Conservation (phyloP, 2,797 vertebrate species). For the Muraenolepis orangiensis region DNA sequence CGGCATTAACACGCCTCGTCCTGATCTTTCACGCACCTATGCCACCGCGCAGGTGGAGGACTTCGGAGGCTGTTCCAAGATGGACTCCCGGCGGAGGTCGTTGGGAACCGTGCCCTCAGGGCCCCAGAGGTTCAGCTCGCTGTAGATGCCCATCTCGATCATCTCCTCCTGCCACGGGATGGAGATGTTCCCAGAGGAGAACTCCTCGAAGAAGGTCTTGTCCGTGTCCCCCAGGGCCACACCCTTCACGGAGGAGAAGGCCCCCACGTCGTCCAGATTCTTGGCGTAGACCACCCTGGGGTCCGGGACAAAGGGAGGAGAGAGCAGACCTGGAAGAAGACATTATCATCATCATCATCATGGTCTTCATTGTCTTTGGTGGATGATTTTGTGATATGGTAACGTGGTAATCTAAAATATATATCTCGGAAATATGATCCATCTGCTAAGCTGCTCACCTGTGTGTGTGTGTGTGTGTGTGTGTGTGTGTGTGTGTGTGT, state of each 20-base stretch:
- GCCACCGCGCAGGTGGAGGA: constrained; percentile 82
- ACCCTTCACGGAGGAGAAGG: constrained; percentile 85
- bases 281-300: constrained; percentile 86
- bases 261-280: constrained; percentile 83
- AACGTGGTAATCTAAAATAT: too few species aligned
- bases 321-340: constrained; percentile 73
- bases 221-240: constrained; percentile 77
- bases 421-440: too few species aligned
- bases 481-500: background rate
- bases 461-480: background rate
- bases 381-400: background rate
- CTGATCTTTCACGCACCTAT: constrained; percentile 37
- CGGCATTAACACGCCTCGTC: background rate
- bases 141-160: constrained; percentile 84
- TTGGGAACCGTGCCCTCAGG: constrained; percentile 70
- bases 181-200: constrained; percentile 81
- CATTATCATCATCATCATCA: background rate
- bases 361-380: background rate
- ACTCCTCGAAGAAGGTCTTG: constrained; percentile 81
- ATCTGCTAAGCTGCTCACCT: background rate
- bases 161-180: constrained; percentile 92
- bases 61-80: constrained; percentile 69
- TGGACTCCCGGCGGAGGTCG: constrained; percentile 78
- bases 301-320: constrained; percentile 83
- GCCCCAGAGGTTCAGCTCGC: constrained; percentile 82